Base-by-base conservation (phyloP, 2,888 invertebrate genomes). In the Exocentrus adspersus region DNA sequence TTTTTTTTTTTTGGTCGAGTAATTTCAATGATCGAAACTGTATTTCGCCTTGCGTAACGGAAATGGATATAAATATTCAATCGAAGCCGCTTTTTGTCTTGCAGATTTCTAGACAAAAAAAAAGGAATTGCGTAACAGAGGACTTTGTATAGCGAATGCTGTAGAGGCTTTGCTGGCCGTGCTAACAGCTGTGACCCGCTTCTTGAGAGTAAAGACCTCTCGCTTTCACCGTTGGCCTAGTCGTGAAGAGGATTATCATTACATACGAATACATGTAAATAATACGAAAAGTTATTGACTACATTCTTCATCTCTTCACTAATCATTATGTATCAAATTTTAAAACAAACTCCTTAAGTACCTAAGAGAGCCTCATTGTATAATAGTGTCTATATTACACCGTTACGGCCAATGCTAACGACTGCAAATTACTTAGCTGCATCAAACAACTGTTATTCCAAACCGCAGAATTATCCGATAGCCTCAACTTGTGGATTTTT, bases 181-280 rank as follows among this genome's bases (percentile, higher is more conserved):
- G 43, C 32, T 32, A 19, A 53, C 72, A 74, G 70, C 70, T 72
- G 74, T 74, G 78, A 77, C 78, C 78, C 74, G 69, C 69, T 77
- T 77, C 68, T 46, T 54, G 64, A 71, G 72, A 74, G 74, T 76
- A 77, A 78, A 79, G 77, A 79, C 78, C 77, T 77, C 77, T 79
- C 77, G 78, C 79, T 79, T 79, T 79, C 79, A 79, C 79, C 78
- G 71, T 71, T 79, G 77, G 72, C 74, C 75, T 68, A 74, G 74
- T 78, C 74, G 68, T 69, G 73, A 75, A 51, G 60, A 60, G 28
- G 50, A 51, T 14, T 42, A 59, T 61, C 50, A 59, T 54, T 54
- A 54, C 63, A 48, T 48, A 59, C 54, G 58, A n/a, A n/a, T n/a
- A n/a, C n/a, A n/a, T n/a, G n/a, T n/a, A n/a, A n/a, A n/a, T n/a